Conservation (phyloP, 2,113 vertebrate species). For the Megaceryle torquata region DNA sequence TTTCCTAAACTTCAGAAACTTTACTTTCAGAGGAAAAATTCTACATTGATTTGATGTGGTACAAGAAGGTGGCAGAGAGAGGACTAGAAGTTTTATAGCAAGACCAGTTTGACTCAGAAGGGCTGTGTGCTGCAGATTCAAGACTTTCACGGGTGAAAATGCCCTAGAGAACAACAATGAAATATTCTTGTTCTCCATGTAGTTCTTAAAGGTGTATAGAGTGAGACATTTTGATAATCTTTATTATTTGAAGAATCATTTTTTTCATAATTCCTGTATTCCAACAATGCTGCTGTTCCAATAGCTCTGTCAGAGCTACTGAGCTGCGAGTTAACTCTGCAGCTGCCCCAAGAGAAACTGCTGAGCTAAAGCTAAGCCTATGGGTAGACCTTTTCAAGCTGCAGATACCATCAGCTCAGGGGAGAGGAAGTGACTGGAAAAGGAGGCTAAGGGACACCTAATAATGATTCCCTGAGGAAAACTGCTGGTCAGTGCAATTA, state of each 20-base stretch:
- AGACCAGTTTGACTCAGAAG: background rate
- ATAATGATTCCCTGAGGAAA: background rate
- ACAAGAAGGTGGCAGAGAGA: background rate
- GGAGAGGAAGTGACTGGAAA: background rate
- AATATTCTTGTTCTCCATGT: background rate
- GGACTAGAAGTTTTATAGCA: background rate
- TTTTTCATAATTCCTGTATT: constrained; percentile 15
- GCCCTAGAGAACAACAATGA: background rate
- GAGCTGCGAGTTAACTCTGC: constrained; percentile 11
- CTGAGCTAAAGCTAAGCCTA: background rate
- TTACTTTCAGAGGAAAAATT: background rate
- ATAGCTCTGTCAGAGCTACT: constrained; percentile 7
- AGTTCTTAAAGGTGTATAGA: background rate
- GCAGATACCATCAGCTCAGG: background rate
- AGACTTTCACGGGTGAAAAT: background rate
- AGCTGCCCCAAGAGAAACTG: background rate
- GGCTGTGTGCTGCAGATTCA: background rate
- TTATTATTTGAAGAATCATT: background rate
- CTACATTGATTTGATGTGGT: background rate
- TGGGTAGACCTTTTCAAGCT: background rate
- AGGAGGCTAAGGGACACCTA: background rate
- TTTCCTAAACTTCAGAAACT: background rate
- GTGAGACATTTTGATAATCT: background rate
- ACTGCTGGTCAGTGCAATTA: constrained; percentile 40
- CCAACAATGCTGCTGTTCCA: constrained; percentile 4